Evolutionary conservation across 2,888 invertebrate genomes (phyloP).

Genomic region (Aphidoletes aphidimyza): DNA sequence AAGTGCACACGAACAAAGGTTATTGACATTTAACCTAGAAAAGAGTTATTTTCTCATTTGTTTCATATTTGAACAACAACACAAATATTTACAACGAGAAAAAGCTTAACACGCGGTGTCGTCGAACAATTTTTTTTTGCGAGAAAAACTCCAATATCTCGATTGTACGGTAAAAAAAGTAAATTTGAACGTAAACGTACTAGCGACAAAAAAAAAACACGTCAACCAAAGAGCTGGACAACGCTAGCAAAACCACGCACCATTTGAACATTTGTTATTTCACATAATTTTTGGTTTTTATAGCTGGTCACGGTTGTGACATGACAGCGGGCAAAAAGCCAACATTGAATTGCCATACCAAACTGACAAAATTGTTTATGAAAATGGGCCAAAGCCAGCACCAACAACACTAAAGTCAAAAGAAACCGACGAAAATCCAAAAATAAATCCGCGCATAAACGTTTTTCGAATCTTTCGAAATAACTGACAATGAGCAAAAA

Average conservation of each 20-base stretch:
- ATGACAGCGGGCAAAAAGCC: slow-evolving; percentile 43
- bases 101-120: too few relatives aligned
- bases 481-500: slow-evolving; percentile 4
- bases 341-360: background rate
- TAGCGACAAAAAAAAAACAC: background rate
- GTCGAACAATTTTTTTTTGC: too few relatives aligned
- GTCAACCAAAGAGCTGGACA: background rate
- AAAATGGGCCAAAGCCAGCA: background rate
- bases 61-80: too few relatives aligned
- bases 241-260: background rate
- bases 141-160: too few relatives aligned
- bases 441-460: background rate
- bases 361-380: slow-evolving; percentile 24
- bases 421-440: background rate
- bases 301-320: background rate
- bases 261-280: slow-evolving; percentile 42
- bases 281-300: slow-evolving; percentile 39
- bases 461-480: background rate
- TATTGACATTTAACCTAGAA: background rate
- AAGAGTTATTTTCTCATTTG: background rate
- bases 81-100: too few relatives aligned
- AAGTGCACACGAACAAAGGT: background rate
- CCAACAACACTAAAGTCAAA: too few relatives aligned
- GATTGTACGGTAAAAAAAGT: too few relatives aligned
- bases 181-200: background rate